Percentiles rank a stretch among this genome's conserved stretches.
These are phyloP conservation scores for Meandrusa payeni DNA, from an alignment of 2,888 invertebrate genomes.

Conservation along the genomic window DNA sequence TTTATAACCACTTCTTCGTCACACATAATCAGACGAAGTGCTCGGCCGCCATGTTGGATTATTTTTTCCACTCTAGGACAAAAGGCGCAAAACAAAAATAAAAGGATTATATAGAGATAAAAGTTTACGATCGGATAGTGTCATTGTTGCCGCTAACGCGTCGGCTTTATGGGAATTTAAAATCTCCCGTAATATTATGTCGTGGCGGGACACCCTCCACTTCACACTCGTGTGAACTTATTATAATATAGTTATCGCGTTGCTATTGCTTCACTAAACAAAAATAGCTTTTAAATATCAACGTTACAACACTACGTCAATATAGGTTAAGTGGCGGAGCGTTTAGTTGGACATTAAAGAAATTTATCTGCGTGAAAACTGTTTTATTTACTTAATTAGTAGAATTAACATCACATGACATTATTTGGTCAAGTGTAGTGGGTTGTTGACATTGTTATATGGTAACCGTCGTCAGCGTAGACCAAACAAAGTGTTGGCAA, in stretches of 20 bases:
- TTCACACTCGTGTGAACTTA: conserved; percentile 8
- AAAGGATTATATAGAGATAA: conserved; percentile 66
- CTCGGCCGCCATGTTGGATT: conserved; percentile 3
- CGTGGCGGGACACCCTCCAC: conserved; percentile 29
- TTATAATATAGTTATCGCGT: conserved; percentile 21
- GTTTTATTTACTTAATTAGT: too few relatives aligned
- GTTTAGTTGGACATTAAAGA: conserved; percentile 1
- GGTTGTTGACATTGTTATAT: too few relatives aligned
- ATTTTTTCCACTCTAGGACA: conserved; percentile 38
- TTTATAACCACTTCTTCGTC: conserved; percentile 15
- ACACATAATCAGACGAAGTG: conserved; percentile 13
- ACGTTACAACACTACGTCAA: conserved; percentile 1
- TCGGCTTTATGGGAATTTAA: conserved; percentile 62
- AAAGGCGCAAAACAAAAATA: conserved; percentile 55
- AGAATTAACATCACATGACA: too few relatives aligned
- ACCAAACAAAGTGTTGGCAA: too few relatives aligned
- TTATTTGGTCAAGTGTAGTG: too few relatives aligned
- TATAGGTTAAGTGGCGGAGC: background rate
- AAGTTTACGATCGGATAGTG: conserved; percentile 70
- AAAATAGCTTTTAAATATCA: conserved; percentile 2
- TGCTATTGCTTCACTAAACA: conserved; percentile 19
- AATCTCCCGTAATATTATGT: conserved; percentile 48
- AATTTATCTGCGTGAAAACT: too few relatives aligned
- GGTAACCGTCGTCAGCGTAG: too few relatives aligned
- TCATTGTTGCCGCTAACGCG: conserved; percentile 50